Evolutionary conservation across 2,113 vertebrate genomes (phyloP).

Genomic region (Acanthisitta chloris): DNA sequence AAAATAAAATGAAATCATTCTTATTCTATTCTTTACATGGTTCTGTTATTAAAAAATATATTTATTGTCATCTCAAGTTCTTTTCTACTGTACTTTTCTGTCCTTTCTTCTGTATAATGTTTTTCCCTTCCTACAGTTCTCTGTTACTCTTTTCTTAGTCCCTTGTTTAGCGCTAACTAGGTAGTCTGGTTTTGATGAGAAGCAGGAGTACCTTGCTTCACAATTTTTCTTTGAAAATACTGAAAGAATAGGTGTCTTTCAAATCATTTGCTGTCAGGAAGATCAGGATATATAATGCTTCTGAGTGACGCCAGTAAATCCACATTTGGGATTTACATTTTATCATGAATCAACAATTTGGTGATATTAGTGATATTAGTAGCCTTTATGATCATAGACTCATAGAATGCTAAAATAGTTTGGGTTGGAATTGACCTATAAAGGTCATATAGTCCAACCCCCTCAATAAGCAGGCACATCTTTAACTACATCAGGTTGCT

Average conservation of each 20-base stretch:
- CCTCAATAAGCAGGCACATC: background rate
- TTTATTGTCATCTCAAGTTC: background rate
- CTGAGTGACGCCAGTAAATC: background rate
- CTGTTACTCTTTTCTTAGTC: background rate
- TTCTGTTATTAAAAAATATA: background rate
- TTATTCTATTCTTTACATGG: background rate
- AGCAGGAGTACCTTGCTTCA: background rate
- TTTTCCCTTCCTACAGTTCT: background rate
- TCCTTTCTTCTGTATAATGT: background rate
- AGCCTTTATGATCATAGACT: background rate
- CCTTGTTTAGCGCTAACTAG: background rate
- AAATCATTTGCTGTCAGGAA: background rate
- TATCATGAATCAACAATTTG: background rate
- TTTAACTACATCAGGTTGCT: background rate
- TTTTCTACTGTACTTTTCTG: background rate
- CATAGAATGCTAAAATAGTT: background rate
- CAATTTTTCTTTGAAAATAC: background rate
- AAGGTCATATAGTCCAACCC: background rate
- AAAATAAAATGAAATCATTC: background rate
- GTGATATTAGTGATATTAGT: background rate
- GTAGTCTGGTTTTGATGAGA: background rate
- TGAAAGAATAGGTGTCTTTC: background rate
- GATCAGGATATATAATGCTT: background rate
- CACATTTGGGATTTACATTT: background rate
- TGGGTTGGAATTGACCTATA: background rate